These are phyloP conservation scores for Zoroaster sp. DNA, from an alignment of 53 echinoderm and acorn worm genomes.

Conservation along the genomic window DNA sequence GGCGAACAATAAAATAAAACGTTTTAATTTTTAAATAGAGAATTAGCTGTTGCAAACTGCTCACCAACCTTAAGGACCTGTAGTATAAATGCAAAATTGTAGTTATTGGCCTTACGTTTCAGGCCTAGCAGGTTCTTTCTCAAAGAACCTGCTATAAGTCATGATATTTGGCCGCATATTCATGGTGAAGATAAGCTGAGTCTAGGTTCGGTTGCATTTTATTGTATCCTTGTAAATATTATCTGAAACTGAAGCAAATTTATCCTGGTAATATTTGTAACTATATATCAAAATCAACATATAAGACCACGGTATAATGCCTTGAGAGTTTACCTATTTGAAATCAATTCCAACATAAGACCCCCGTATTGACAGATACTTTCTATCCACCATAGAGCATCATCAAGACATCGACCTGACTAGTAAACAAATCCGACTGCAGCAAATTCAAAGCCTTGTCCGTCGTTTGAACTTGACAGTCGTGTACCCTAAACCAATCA, in stretches of 20 bases:
- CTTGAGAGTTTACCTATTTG: conserved; percentile 8
- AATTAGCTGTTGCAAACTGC: too few relatives aligned
- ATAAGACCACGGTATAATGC: not conserved
- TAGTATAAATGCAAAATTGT: too few relatives aligned
- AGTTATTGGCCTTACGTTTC: too few relatives aligned
- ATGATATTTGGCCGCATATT: too few relatives aligned
- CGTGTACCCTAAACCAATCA: not conserved
- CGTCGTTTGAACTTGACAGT: conserved; percentile 20
- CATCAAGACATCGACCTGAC: not conserved
- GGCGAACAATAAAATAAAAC: too few relatives aligned
- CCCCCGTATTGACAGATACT: conserved; percentile 3
- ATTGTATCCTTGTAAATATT: too few relatives aligned
- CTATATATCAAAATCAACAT: not conserved
- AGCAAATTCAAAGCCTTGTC: not conserved
- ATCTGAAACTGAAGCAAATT: not conserved
- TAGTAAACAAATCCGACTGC: not conserved
- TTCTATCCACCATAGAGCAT: not conserved
- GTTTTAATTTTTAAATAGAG: too few relatives aligned
- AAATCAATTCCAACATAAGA: conserved; percentile 21
- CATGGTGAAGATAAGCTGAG: too few relatives aligned
- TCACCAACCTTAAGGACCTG: too few relatives aligned
- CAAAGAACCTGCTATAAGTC: too few relatives aligned
- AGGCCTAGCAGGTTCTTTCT: too few relatives aligned
- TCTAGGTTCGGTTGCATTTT: too few relatives aligned
- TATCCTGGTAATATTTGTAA: not conserved